Percentiles rank a stretch among this genome's conserved stretches.
Conservation (phyloP, 2,113 vertebrate genomes). For the Phylloscopus trochiloides region DNA sequence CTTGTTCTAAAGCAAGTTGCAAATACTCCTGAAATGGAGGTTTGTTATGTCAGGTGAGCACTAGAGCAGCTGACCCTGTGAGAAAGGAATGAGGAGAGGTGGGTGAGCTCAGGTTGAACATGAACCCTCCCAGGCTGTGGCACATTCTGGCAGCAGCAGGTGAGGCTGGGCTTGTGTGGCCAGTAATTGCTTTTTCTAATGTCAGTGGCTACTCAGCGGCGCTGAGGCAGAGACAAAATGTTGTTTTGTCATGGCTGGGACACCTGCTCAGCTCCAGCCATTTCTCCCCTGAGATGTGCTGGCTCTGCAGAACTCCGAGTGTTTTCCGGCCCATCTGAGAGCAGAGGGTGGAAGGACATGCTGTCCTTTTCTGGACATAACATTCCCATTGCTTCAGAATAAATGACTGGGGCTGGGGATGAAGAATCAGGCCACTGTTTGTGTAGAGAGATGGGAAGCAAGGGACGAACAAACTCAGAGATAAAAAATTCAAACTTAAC, state of each 20-base stretch:
- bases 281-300: slow-evolving; percentile 6
- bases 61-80: not conserved
- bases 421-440: not conserved
- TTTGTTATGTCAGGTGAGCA: not conserved
- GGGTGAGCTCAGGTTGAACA: not conserved
- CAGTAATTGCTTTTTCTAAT: not conserved
- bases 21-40: not conserved
- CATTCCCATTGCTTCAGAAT: not conserved
- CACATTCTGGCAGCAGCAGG: not conserved
- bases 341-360: not conserved
- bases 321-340: not conserved
- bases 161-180: not conserved
- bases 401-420: not conserved
- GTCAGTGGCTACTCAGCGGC: not conserved
- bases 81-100: not conserved
- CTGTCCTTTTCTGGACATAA: not conserved
- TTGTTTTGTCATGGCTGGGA: not conserved
- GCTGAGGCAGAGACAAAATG: not conserved
- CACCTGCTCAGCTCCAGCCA: not conserved
- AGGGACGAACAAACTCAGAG: not conserved
- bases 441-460: not conserved
- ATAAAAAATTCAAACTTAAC: not conserved
- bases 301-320: not conserved
- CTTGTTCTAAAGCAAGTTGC: not conserved
- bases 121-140: not conserved